Percentiles rank a stretch among this genome's conserved stretches.
Conservation (phyloP, 2,888 invertebrate genomes). For the Pristionchus maxplancki region DNA sequence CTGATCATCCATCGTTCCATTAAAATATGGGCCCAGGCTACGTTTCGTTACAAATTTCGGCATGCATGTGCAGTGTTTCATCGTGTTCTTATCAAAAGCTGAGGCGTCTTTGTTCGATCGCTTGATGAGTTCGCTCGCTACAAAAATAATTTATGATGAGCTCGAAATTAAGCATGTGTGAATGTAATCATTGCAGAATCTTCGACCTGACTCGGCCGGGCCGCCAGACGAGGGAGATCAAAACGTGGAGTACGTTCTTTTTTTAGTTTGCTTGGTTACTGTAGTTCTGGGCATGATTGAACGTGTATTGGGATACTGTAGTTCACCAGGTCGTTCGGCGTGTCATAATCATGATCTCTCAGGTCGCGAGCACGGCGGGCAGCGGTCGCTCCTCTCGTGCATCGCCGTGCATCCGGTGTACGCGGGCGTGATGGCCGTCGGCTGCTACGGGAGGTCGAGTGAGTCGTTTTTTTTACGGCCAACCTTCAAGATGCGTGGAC, state of each 20-base stretch:
- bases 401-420: slow-evolving; percentile 53
- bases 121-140: too few relatives aligned
- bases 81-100: too few relatives aligned
- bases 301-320: not conserved
- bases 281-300: not conserved
- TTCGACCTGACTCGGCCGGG: slow-evolving; percentile 56
- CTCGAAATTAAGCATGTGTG: too few relatives aligned
- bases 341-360: not conserved
- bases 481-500: too few relatives aligned
- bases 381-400: slow-evolving; percentile 51
- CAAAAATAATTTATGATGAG: too few relatives aligned
- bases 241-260: slow-evolving; percentile 52
- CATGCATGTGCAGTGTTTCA: not conserved
- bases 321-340: not conserved
- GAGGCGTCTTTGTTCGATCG: too few relatives aligned
- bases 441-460: slow-evolving; percentile 48
- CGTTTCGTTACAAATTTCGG: not conserved
- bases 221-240: slow-evolving; percentile 52
- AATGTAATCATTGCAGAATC: slow-evolving; percentile 39
- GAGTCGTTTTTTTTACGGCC: not conserved
- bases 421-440: slow-evolving; percentile 54
- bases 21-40: not conserved
- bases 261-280: too few relatives aligned
- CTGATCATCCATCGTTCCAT: not conserved
- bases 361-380: slow-evolving; percentile 51